These are phyloP conservation scores for Cartodere bifasciata DNA, from an alignment of 2,888 invertebrate species.

Conservation along the genomic window DNA sequence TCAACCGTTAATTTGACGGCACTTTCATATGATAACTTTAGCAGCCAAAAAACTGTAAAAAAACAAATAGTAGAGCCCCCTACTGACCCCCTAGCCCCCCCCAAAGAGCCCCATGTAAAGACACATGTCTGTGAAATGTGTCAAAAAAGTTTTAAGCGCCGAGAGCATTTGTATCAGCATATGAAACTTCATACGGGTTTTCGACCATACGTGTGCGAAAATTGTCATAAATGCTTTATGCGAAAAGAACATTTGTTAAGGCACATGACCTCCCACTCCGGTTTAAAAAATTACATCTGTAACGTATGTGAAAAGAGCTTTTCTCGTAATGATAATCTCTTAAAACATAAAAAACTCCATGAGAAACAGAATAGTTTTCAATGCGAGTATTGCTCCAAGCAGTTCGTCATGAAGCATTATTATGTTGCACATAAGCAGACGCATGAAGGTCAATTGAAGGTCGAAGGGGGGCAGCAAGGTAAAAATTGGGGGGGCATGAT, in stretches of 20 bases:
- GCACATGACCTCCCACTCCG: constrained; percentile 54
- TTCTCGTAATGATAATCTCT: constrained; percentile 43
- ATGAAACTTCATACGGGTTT: constrained; percentile 53
- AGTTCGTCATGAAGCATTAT: constrained; percentile 53
- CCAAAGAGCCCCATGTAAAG: too few species aligned
- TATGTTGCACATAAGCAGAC: constrained; percentile 49
- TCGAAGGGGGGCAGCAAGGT: too few species aligned
- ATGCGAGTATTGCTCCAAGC: constrained; percentile 53
- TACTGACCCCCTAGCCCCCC: too few species aligned
- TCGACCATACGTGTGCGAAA: constrained; percentile 51
- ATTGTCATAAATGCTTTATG: constrained; percentile 54
- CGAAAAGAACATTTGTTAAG: constrained; percentile 56
- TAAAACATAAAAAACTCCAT: constrained; percentile 47
- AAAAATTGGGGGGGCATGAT: too few species aligned
- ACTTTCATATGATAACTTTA: too few species aligned
- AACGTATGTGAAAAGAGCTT: constrained; percentile 42
- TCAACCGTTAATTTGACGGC: too few species aligned
- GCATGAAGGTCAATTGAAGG: constrained; percentile 30
- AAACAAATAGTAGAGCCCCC: too few species aligned
- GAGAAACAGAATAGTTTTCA: constrained; percentile 43
- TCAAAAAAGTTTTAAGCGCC: constrained; percentile 50
- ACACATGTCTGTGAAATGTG: constrained; percentile 42
- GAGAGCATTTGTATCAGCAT: constrained; percentile 57
- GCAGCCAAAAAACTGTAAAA: too few species aligned
- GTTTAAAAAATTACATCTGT: constrained; percentile 52